Percentiles rank a stretch among this genome's conserved stretches.
These are phyloP conservation scores for Sternotherus odoratus DNA, from an alignment of 2,797 vertebrate species.

Conservation along the genomic window DNA sequence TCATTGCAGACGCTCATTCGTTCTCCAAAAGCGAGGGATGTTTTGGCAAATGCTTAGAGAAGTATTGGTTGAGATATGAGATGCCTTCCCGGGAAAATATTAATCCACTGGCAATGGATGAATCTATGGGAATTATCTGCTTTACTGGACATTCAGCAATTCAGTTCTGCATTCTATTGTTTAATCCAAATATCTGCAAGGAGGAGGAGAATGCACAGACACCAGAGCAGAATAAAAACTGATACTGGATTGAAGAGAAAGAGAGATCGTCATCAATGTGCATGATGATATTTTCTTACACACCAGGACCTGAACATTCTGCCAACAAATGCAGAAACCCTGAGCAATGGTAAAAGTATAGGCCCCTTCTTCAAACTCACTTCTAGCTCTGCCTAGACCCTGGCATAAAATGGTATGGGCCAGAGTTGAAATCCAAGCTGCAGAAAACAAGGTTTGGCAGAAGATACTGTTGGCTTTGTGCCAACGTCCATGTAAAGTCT, in stretches of 20 bases:
- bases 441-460: background rate
- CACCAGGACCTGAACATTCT: background rate
- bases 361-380: background rate
- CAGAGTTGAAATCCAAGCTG: background rate
- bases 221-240: slow-evolving; percentile 30
- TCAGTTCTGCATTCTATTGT: slow-evolving; percentile 66
- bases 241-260: background rate
- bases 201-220: slow-evolving; percentile 45
- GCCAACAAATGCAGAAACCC: fast-evolving
- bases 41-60: fast-evolving
- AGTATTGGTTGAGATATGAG: slow-evolving; percentile 6
- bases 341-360: background rate
- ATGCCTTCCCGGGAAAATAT: slow-evolving; percentile 51
- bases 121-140: slow-evolving; percentile 71
- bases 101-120: slow-evolving; percentile 55
- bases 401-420: background rate
- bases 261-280: background rate
- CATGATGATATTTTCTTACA: fast-evolving
- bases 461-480: background rate
- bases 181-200: slow-evolving; percentile 76
- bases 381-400: background rate
- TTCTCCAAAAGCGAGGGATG: background rate
- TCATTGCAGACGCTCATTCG: fast-evolving
- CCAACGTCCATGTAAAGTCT: background rate
- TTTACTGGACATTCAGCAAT: slow-evolving; percentile 65